Evolutionary conservation across 2,888 invertebrate genomes (phyloP).

Genomic region (Crossocerus cetratus): DNA sequence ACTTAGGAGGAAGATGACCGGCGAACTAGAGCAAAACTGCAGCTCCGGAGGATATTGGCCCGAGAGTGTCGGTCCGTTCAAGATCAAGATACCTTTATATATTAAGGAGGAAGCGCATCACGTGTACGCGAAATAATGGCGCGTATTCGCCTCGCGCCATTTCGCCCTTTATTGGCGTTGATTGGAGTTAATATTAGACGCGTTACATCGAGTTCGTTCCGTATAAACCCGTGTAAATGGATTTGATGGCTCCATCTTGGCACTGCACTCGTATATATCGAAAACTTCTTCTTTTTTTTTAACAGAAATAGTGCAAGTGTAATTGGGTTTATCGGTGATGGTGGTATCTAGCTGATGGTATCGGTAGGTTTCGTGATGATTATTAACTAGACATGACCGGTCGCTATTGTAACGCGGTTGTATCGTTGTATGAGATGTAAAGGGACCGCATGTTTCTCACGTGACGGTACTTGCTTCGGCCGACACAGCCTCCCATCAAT

Average conservation of each 20-base stretch:
- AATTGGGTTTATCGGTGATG: not conserved
- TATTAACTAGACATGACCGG: slow-evolving; percentile 22
- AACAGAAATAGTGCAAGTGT: too few species aligned
- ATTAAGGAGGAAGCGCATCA: slow-evolving; percentile 39
- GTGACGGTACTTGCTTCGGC: slow-evolving; percentile 16
- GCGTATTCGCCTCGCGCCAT: slow-evolving; percentile 44
- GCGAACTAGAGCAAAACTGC: too few species aligned
- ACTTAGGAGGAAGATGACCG: too few species aligned
- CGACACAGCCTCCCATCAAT: slow-evolving; percentile 6
- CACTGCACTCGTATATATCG: slow-evolving; percentile 33
- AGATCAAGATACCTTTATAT: slow-evolving; percentile 57
- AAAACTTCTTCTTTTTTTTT: too few species aligned
- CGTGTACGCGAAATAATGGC: slow-evolving; percentile 56
- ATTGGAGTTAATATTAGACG: slow-evolving; percentile 62
- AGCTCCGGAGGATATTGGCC: slow-evolving; percentile 1
- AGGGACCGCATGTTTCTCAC: slow-evolving; percentile 26
- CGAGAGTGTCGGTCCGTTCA: slow-evolving; percentile 24
- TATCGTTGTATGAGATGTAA: not conserved
- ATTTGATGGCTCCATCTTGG: slow-evolving; percentile 48
- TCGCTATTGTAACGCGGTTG: slow-evolving; percentile 5
- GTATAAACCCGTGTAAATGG: slow-evolving; percentile 39
- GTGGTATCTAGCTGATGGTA: not conserved
- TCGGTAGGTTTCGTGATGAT: slow-evolving; percentile 22
- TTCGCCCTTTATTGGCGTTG: slow-evolving; percentile 62
- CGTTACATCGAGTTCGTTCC: slow-evolving; percentile 31